phyloP scores from a whole-genome alignment of 1,140 invertebrate species.

The Penaeus vannamei region DNA sequence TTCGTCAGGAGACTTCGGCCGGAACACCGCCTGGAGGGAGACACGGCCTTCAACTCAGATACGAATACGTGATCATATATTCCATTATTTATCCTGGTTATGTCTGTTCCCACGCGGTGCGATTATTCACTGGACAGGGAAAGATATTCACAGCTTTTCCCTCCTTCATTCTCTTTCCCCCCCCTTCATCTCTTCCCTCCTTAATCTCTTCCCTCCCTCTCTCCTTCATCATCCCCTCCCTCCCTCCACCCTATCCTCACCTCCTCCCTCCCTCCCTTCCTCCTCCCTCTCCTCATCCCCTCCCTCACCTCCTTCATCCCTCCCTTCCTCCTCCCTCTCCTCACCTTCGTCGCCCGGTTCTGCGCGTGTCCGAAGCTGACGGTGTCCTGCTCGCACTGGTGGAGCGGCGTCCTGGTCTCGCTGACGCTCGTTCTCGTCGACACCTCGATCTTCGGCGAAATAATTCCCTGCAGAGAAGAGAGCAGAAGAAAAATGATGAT shows the following conservation, averaged over 20 bases:
- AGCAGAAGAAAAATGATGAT: background rate
- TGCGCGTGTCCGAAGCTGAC: conserved; percentile 64
- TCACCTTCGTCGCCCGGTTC: conserved; percentile 56
- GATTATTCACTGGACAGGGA: background rate
- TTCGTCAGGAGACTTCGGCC: conserved; percentile 40
- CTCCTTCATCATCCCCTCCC: no score
- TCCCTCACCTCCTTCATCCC: background rate
- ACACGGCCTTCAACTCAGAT: background rate
- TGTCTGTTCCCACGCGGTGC: background rate
- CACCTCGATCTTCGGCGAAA: conserved; percentile 65
- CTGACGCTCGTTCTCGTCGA: conserved; percentile 61
- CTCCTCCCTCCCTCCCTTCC: no score
- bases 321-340: background rate
- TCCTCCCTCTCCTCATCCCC: background rate
- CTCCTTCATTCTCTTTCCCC: background rate
- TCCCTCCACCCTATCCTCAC: background rate
- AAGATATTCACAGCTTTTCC: background rate
- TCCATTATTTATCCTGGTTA: background rate
- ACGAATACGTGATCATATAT: background rate
- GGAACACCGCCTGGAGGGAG: conserved; percentile 40
- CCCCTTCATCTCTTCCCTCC: background rate
- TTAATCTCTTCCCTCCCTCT: background rate
- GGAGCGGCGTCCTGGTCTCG: conserved; percentile 63
- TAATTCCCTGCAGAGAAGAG: conserved; percentile 57
- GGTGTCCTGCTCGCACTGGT: conserved; percentile 61